phyloP scores from a whole-genome alignment of 2,888 invertebrate genomes.

The Napeogenes sylphis region DNA sequence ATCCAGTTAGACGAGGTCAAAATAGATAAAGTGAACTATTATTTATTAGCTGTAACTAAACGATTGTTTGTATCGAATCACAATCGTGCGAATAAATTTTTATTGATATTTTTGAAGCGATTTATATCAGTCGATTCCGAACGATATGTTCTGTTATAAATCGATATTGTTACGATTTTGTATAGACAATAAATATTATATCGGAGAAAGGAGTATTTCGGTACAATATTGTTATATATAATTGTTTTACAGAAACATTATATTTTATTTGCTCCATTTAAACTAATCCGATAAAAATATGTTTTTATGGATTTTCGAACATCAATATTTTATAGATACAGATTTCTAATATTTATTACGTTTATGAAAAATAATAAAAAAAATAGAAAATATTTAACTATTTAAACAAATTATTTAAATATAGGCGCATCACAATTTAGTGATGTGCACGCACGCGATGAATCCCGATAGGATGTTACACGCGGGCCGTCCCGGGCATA shows the following conservation, averaged over 20 bases:
- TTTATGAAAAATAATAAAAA: not conserved
- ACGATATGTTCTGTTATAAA: slow-evolving; percentile 24
- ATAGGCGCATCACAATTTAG: slow-evolving; percentile 35
- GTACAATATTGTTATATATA: slow-evolving; percentile 9
- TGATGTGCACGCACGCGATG: slow-evolving; percentile 42
- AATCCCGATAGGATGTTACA: slow-evolving; percentile 53
- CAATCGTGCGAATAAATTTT: slow-evolving; percentile 40
- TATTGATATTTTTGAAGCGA: slow-evolving; percentile 35
- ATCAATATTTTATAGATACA: slow-evolving; percentile 1
- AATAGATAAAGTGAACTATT: slow-evolving; percentile 22
- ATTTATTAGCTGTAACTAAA: slow-evolving; percentile 50
- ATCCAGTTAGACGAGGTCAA: slow-evolving; percentile 17
- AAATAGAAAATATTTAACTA: not conserved
- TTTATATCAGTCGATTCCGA: slow-evolving; percentile 29
- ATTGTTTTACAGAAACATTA: slow-evolving; percentile 17
- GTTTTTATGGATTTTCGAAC: not conserved
- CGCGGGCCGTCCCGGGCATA: slow-evolving; percentile 44
- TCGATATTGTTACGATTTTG: not conserved
- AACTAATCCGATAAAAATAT: slow-evolving; percentile 8
- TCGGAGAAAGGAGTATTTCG: slow-evolving; percentile 24
- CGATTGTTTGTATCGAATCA: slow-evolving; percentile 40
- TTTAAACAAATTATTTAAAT: slow-evolving; percentile 1
- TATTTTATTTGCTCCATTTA: slow-evolving; percentile 29
- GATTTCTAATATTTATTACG: too few species aligned
- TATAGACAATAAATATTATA: slow-evolving; percentile 10